phyloP scores from a whole-genome alignment of 2,888 invertebrate genomes.

The Drosophila emarginata region DNA sequence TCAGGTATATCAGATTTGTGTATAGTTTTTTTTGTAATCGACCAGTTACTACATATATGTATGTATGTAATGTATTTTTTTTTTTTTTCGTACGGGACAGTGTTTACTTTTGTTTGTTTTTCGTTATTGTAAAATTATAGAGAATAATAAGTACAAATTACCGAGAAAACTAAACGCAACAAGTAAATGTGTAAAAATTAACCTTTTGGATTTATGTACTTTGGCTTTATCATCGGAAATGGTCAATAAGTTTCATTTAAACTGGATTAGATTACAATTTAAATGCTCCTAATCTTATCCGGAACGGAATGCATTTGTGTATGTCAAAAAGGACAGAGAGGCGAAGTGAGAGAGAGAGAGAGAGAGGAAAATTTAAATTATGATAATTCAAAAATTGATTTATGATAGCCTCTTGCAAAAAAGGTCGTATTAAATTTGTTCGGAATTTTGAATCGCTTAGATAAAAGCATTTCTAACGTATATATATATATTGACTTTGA shows the following conservation, averaged over 20 bases:
- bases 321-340: neutral
- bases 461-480: no score
- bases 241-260: slow-evolving; percentile 14
- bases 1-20: neutral
- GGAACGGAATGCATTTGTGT: neutral
- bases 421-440: no score
- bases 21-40: slow-evolving; percentile 31
- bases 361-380: neutral
- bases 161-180: neutral
- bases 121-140: slow-evolving; percentile 22
- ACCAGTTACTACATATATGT: slow-evolving; percentile 19
- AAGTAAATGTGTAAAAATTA: slow-evolving; percentile 10
- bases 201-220: slow-evolving; percentile 41
- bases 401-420: no score
- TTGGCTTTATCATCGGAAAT: slow-evolving; percentile 49
- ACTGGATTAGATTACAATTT: slow-evolving; percentile 59
- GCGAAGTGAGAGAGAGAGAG: no score
- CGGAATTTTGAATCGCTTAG: no score
- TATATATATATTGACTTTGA: no score
- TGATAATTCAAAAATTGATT: neutral
- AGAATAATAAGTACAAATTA: slow-evolving; percentile 43
- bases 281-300: slow-evolving; percentile 59
- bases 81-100: slow-evolving; percentile 15
- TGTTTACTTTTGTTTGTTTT: slow-evolving; percentile 8
- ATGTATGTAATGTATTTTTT: slow-evolving; percentile 33